Conservation (phyloP, 2,888 invertebrate genomes). For the Orthosia cruda region DNA sequence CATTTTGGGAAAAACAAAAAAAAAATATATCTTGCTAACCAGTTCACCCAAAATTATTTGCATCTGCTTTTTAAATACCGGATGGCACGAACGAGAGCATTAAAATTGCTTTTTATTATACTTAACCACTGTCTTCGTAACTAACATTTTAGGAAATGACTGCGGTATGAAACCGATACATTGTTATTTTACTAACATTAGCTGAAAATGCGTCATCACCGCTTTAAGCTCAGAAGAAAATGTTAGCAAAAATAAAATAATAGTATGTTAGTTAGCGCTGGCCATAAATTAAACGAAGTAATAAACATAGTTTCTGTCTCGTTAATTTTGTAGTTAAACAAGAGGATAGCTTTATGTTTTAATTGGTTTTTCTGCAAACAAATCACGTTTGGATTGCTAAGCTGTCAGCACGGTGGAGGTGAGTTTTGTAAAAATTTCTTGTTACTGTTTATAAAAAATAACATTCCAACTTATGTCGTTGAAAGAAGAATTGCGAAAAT, state of each 20-base stretch:
- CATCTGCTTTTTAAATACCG: slow-evolving; percentile 82
- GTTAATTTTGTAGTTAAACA: slow-evolving; percentile 23
- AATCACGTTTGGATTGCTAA: slow-evolving; percentile 12
- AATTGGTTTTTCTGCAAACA: slow-evolving; percentile 29
- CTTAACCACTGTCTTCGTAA: slow-evolving; percentile 74
- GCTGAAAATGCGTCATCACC: slow-evolving; percentile 33
- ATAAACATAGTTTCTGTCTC: slow-evolving; percentile 37
- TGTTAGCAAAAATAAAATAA: slow-evolving; percentile 3
- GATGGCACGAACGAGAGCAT: slow-evolving; percentile 76
- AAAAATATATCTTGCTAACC: slow-evolving; percentile 55
- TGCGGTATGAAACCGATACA: slow-evolving; percentile 60
- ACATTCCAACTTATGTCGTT: too few relatives aligned
- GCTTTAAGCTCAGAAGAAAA: slow-evolving; percentile 25
- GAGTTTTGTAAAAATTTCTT: slow-evolving; percentile 13
- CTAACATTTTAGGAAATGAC: slow-evolving; percentile 71
- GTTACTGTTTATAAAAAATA: neutral
- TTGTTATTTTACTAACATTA: slow-evolving; percentile 56
- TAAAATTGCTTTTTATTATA: slow-evolving; percentile 79
- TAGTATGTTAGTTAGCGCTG: neutral
- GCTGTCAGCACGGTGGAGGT: neutral
- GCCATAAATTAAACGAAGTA: slow-evolving; percentile 21
- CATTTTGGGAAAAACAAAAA: slow-evolving; percentile 39
- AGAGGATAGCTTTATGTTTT: slow-evolving; percentile 1
- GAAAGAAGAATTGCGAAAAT: too few relatives aligned
- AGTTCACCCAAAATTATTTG: slow-evolving; percentile 73